Percentiles rank a stretch among this genome's conserved stretches.
Conservation (phyloP, 2,888 invertebrate species). For the Cerastis rubricosa region DNA sequence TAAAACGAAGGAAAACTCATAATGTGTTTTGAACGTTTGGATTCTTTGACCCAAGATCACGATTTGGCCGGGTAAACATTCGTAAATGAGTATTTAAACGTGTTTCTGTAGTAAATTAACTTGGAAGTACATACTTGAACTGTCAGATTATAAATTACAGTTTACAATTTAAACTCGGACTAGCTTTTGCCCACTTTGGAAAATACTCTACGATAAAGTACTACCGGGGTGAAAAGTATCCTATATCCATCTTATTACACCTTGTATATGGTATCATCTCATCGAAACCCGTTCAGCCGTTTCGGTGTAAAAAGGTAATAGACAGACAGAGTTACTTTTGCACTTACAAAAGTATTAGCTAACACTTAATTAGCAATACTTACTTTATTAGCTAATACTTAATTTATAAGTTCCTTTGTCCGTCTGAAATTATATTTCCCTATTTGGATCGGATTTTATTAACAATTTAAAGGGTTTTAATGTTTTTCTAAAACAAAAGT, state of each 20-base stretch:
- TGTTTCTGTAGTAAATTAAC: slow-evolving; percentile 42
- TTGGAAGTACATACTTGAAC: slow-evolving; percentile 17
- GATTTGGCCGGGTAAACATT: slow-evolving; percentile 52
- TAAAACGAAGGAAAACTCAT: slow-evolving; percentile 35
- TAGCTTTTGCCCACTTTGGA: background rate
- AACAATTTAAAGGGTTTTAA: no score
- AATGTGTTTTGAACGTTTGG: slow-evolving; percentile 48
- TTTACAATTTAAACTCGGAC: slow-evolving; percentile 1
- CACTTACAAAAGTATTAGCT: background rate
- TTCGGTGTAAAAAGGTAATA: background rate
- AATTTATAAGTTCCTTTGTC: no score
- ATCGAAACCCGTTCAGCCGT: background rate
- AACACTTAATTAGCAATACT: no score
- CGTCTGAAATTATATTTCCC: no score
- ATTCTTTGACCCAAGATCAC: slow-evolving; percentile 44
- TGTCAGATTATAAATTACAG: slow-evolving; percentile 5
- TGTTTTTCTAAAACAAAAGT: no score
- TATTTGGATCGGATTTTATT: no score
- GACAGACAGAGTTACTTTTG: background rate
- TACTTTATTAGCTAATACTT: no score
- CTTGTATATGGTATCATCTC: background rate
- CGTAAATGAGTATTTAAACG: slow-evolving; percentile 51
- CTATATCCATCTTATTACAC: background rate
- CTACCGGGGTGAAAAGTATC: background rate
- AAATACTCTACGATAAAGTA: background rate